Percentiles rank a stretch among this genome's conserved stretches.
phyloP scores from a whole-genome alignment of 2,797 vertebrate species.

The Saxicola maurus region DNA sequence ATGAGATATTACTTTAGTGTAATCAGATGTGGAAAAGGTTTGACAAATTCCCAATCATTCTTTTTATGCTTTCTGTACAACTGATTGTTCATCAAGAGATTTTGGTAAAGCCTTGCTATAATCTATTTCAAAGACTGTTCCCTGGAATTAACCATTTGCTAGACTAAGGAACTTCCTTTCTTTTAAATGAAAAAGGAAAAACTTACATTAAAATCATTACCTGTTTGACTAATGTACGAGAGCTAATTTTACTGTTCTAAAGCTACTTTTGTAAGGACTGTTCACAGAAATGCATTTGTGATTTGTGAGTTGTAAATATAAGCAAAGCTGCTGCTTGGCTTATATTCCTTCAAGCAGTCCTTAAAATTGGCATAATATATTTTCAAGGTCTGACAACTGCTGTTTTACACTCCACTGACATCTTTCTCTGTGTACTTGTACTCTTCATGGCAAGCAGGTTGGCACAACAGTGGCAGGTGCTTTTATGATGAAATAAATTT shows the following conservation, averaged over 20 bases:
- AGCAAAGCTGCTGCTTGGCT: neutral
- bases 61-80: neutral
- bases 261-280: neutral
- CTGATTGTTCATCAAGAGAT: neutral
- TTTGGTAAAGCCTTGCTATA: neutral
- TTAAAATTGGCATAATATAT: neutral
- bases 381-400: neutral
- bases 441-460: neutral
- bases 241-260: neutral
- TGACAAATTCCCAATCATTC: neutral
- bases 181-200: neutral
- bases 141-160: neutral
- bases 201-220: neutral
- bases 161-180: neutral
- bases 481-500: constrained; percentile 32
- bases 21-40: neutral
- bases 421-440: neutral
- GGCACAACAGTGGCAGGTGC: neutral
- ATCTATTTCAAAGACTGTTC: neutral
- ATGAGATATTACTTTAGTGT: neutral
- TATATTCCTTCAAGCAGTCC: neutral
- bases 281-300: neutral
- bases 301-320: neutral
- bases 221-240: neutral
- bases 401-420: constrained; percentile 11